Base-by-base conservation (phyloP, 2,888 invertebrate genomes). In the Agapostemon virescens region DNA sequence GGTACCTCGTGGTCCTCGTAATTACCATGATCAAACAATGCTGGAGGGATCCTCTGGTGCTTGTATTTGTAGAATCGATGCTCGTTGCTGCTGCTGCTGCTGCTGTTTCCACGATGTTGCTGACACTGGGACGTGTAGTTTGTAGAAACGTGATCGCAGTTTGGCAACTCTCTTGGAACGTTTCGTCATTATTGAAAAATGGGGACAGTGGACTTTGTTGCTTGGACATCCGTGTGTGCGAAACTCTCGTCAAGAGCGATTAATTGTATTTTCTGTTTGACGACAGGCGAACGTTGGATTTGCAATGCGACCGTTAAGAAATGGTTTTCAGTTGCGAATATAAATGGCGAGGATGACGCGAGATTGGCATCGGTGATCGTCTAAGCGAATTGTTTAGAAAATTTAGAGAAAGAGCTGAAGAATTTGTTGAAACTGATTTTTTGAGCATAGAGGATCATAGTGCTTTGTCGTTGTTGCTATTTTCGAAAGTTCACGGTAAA, bases 21-120 rank as follows among this genome's bases (percentile, higher is more conserved):
- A 91, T 91, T 91, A 90, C 89, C 89, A 85, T 89, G 89, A 88
- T 89, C 90, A 89, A 90, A 91, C 90, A 90, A 90, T 90, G 87
- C 87, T 85, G 55, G 15, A 26, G 55, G 30, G 87, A 87, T 71
- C 83, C 74, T 82, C 79, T n/a, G n/a, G 81, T 77, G 80, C 69
- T 70, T 26, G 75, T 80, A 72, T 68, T 66, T 38, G 49, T 20
- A 23, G 70, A 70, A 69, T 30, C 69, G 66, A 52, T 55, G 26
- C 38, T 30, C 58, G 15, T 67, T 20, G 38, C 20, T 33, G 23
- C 61, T 26, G 38, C 36, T 20, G 38, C 20, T 33, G 23, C 61
- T 26, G 38, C 36, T 52, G 58, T 74, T 49, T 61, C 52, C 23
- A 17, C 38, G 30, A 26, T 30, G 52, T 52, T 69, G 30, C 45